These are phyloP conservation scores for Epinotia nisella DNA, from an alignment of 2,888 invertebrate genomes.

Conservation along the genomic window DNA sequence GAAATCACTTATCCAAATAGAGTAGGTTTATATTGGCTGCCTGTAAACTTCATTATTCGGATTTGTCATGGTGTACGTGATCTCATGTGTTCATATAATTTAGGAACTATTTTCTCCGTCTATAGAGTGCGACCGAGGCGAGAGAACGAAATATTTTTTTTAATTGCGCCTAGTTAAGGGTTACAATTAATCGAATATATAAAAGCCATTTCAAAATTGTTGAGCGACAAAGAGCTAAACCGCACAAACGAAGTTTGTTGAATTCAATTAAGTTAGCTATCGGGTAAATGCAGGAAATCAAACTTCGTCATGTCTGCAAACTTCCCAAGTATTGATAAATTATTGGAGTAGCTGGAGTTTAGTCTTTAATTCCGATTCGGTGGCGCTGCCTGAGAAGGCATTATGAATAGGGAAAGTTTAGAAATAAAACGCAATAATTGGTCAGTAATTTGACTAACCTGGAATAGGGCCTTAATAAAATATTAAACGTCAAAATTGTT, in stretches of 20 bases:
- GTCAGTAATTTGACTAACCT: background rate
- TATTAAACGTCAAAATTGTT: background rate
- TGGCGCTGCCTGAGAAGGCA: constrained; percentile 7
- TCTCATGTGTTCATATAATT: too few species aligned
- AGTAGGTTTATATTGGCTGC: background rate
- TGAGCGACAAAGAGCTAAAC: constrained; percentile 37
- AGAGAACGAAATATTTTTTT: too few species aligned
- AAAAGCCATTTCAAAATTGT: constrained; percentile 25
- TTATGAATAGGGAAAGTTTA: background rate
- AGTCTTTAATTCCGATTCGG: constrained; percentile 18
- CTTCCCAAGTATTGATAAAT: constrained; percentile 44
- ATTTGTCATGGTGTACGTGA: background rate
- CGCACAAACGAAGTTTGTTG: constrained; percentile 26
- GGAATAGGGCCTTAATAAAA: background rate
- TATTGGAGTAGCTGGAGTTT: constrained; percentile 35
- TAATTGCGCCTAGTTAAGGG: too few species aligned
- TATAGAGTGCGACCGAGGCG: too few species aligned
- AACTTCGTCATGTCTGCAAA: constrained; percentile 42
- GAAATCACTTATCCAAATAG: background rate
- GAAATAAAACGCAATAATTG: background rate
- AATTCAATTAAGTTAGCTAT: constrained; percentile 42
- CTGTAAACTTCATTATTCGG: background rate
- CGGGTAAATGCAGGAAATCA: constrained; percentile 43
- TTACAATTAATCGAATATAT: constrained; percentile 29
- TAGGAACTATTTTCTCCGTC: too few species aligned